A percentile compares a stretch with the other conserved stretches of the same genome.
These are phyloP conservation scores for Perca flavescens DNA, from an alignment of 2,113 vertebrate species.

Conservation along the genomic window DNA sequence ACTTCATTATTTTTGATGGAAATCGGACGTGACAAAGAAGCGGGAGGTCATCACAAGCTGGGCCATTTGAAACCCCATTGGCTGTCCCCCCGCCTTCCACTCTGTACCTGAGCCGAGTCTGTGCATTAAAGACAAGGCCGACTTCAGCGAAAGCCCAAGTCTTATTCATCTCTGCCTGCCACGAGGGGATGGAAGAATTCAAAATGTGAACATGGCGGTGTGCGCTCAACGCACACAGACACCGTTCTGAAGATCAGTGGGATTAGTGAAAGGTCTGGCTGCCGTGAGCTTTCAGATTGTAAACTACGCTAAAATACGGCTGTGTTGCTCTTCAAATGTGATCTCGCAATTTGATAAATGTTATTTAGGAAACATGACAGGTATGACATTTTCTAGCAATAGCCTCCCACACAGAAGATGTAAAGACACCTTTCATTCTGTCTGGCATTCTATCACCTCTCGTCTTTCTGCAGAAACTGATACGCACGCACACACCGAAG, in stretches of 20 bases:
- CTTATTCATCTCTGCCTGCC: slow-evolving; percentile 58
- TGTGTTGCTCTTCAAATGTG: slow-evolving; percentile 70
- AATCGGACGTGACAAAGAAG: slow-evolving; percentile 44
- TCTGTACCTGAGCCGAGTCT: slow-evolving; percentile 35
- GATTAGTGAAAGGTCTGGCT: slow-evolving; percentile 75
- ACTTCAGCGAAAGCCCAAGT: slow-evolving; percentile 25
- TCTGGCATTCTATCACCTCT: not conserved
- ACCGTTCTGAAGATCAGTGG: slow-evolving; percentile 61
- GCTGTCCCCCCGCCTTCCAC: not conserved
- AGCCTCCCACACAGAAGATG: slow-evolving; percentile 15
- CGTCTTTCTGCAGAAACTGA: slow-evolving; percentile 21
- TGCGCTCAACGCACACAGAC: not conserved
- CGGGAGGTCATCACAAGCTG: slow-evolving; percentile 32
- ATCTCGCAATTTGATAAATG: slow-evolving; percentile 74
- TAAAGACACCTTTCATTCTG: slow-evolving; percentile 30
- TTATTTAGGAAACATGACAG: slow-evolving; percentile 74
- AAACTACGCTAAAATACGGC: slow-evolving; percentile 55
- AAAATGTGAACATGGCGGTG: slow-evolving; percentile 15
- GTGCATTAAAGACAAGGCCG: slow-evolving; percentile 46
- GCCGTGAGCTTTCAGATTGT: slow-evolving; percentile 61
- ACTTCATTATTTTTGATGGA: slow-evolving; percentile 60
- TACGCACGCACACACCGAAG: not conserved
- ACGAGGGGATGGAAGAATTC: slow-evolving; percentile 28
- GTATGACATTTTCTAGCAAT: slow-evolving; percentile 69
- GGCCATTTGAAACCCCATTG: not conserved